phyloP scores from a whole-genome alignment of 2,888 invertebrate genomes.

The Diarsia mendica region DNA sequence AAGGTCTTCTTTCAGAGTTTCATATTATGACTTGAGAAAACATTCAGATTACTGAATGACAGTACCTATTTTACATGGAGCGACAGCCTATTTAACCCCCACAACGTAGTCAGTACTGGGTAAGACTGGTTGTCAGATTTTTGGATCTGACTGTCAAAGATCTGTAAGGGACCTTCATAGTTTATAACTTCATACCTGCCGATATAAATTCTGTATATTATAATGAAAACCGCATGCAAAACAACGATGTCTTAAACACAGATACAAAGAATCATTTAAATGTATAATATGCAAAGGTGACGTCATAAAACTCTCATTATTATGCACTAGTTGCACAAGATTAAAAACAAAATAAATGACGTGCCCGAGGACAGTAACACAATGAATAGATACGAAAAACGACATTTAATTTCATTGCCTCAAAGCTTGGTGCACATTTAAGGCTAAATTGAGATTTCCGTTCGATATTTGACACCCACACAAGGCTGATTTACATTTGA shows the following conservation, averaged over 20 bases:
- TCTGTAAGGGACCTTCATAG: no score
- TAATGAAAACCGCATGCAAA: not conserved
- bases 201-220: not conserved
- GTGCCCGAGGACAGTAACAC: slow-evolving; percentile 21
- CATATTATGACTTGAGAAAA: not conserved
- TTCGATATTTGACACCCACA: slow-evolving; percentile 71
- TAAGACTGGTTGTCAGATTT: no score
- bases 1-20: no score
- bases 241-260: no score
- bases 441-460: slow-evolving; percentile 73
- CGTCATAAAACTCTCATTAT: slow-evolving; percentile 1
- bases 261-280: not conserved
- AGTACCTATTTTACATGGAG: no score
- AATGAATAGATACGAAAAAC: slow-evolving; percentile 43
- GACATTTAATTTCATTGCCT: slow-evolving; percentile 21
- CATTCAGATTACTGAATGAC: not conserved
- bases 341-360: slow-evolving; percentile 3
- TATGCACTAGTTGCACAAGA: slow-evolving; percentile 17
- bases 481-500: slow-evolving; percentile 73
- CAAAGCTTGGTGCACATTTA: slow-evolving; percentile 49
- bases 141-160: no score
- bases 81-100: no score
- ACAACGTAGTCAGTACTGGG: no score
- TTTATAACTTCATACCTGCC: no score
- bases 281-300: slow-evolving; percentile 7